These are phyloP conservation scores for Dicentrarchus labrax DNA, from an alignment of 2,113 vertebrate species.

Conservation along the genomic window DNA sequence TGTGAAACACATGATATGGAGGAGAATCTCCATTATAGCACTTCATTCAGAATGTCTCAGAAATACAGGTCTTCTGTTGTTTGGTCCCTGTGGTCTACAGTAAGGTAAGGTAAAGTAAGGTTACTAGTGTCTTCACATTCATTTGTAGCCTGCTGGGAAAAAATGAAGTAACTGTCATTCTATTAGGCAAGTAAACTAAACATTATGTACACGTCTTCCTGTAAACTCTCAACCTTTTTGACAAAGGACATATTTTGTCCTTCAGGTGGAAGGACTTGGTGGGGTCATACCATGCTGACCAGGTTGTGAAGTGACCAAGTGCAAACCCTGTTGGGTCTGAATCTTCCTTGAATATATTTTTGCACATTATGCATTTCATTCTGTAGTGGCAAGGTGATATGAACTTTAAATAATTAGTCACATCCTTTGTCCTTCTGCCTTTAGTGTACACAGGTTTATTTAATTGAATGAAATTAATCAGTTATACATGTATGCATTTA, in stretches of 20 bases:
- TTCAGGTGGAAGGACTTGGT: background rate
- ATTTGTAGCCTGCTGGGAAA: background rate
- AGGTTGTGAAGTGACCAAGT: background rate
- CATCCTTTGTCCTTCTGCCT: background rate
- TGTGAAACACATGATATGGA: background rate
- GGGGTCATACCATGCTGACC: background rate
- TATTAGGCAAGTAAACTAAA: background rate
- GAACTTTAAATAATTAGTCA: background rate
- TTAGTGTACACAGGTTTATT: background rate
- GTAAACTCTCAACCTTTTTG: background rate
- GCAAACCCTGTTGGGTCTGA: background rate
- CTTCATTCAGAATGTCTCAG: background rate
- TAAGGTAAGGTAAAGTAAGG: no score
- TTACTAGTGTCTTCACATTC: background rate
- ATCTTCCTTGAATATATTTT: background rate
- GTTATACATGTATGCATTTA: no score
- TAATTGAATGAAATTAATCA: no score
- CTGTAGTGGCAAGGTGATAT: background rate
- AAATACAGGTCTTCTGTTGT: background rate
- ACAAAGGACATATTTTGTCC: no score
- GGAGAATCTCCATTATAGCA: background rate
- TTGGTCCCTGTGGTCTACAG: no score
- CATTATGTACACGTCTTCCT: background rate
- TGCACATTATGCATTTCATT: background rate
- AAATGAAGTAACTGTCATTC: no score